Evolutionary conservation across 2,888 invertebrate genomes (phyloP).

Genomic region (Volucella inanis): DNA sequence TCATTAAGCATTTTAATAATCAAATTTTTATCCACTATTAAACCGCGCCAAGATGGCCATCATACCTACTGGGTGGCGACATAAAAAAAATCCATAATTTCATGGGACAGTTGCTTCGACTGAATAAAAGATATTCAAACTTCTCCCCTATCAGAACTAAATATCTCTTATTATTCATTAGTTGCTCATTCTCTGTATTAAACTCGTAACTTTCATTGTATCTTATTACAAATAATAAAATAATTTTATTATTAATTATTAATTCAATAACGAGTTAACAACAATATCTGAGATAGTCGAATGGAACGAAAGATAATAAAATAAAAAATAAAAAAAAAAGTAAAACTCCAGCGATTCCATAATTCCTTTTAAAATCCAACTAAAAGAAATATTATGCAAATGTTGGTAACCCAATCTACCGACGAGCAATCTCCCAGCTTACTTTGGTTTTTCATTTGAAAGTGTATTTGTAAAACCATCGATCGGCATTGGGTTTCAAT

Average conservation of each 20-base stretch:
- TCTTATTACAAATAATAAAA: constrained; percentile 15
- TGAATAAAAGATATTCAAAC: no score
- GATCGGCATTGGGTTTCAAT: constrained; percentile 47
- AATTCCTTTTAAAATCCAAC: constrained; percentile 22
- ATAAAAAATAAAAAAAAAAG: constrained; percentile 26
- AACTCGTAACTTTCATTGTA: constrained; percentile 3
- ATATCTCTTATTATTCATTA: constrained; percentile 17
- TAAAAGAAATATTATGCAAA: constrained; percentile 56
- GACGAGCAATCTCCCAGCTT: constrained; percentile 43
- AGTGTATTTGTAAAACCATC: constrained; percentile 36
- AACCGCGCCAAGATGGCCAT: no score
- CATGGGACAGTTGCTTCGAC: no score
- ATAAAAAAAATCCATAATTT: no score
- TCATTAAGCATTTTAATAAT: no score
- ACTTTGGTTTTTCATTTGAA: constrained; percentile 39
- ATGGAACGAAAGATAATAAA: constrained; percentile 44
- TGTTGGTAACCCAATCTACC: constrained; percentile 60
- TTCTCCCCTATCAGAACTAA: constrained; percentile 16
- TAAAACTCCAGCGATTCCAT: neutral
- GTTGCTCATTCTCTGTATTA: constrained; percentile 21
- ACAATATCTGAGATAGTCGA: constrained; percentile 44
- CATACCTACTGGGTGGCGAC: no score
- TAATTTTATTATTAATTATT: constrained; percentile 1
- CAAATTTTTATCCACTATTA: no score
- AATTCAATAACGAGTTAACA: constrained; percentile 23